Evolutionary conservation across 2,888 invertebrate species (phyloP), one percentile per base, ranked within the genome.

Genomic region (Scrobipalpa costella): DNA sequence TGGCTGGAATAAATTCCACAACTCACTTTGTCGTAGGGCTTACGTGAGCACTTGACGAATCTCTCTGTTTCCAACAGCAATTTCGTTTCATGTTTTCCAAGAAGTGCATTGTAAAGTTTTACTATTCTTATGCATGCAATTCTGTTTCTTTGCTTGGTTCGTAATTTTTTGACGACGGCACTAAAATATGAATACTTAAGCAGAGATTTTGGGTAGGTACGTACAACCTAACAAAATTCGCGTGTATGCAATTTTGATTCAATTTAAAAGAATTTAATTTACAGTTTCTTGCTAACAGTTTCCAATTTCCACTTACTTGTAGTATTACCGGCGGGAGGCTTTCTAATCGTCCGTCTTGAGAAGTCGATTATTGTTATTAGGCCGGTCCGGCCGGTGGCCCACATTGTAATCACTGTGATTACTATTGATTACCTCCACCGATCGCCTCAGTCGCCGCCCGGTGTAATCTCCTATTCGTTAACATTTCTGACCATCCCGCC

Each of bases 391-490:
- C 63, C 69, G 69, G 72, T 75, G 77, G 74, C 76, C 75, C 71
- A 77, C 74, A 73, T 74, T 69, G 67, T 78, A 79, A 79, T 75
- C 74, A 74, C 70, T 62, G 69, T 73, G 72, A 79, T 80, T 79
- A 77, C 50, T 52, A 52, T 61, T 61, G 52, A 61, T 61, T 61
- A 66, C 55, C 65, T 66, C 64, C 66, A 69, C 63, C 69, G 69
- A 73, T 66, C 69, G 61, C 3, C 60, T 47, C 70, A 66, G 65
- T 68, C 66, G 66, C 62, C 61, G 60, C 7, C 49, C 21, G 59
- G 33, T 59, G 27, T 55, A 59, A 60, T 60, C 34, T 33, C 17
- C n/a, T 17, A 60, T 60, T 60, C 33, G 60, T 60, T 60, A 47
- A 60, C 60, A 60, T 60, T 60, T 60, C 49, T 40, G 49, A 60